phyloP scores from a whole-genome alignment of 2,113 vertebrate species.

The Puffinus mauretanicus region DNA sequence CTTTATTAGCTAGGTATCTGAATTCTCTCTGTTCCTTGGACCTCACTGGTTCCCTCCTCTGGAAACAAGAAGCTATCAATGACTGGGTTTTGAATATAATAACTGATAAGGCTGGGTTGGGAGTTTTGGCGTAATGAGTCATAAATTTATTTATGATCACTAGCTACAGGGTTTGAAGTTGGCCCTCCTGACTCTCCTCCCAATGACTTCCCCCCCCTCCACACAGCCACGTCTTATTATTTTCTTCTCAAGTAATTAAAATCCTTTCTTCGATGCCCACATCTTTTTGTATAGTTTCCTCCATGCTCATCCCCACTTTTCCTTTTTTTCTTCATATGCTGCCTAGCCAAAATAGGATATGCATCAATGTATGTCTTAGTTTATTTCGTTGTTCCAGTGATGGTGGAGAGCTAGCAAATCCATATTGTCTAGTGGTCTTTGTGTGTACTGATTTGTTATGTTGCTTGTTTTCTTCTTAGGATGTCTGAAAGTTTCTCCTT shows the following conservation, averaged over 20 bases:
- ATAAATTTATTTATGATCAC: not conserved
- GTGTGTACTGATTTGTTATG: not conserved
- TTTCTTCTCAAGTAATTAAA: not conserved
- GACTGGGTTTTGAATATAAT: not conserved
- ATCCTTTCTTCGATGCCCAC: not conserved
- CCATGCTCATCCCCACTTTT: not conserved
- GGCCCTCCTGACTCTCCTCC: not conserved
- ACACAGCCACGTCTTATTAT: not conserved
- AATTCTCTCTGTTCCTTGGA: not conserved
- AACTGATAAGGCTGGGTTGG: not conserved
- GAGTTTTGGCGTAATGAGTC: not conserved
- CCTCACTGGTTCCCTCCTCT: not conserved
- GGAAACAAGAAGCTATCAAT: not conserved
- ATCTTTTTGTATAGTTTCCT: not conserved
- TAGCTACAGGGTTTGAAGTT: not conserved
- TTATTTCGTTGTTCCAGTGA: not conserved
- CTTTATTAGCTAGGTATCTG: not conserved
- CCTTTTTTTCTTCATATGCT: not conserved
- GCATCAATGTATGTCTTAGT: not conserved
- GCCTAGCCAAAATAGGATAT: not conserved
- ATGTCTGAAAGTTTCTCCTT: not conserved
- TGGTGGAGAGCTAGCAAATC: not conserved
- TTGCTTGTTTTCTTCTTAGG: not conserved
- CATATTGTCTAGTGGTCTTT: not conserved
- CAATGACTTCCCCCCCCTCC: accelerated